phyloP scores from a whole-genome alignment of 2,888 invertebrate species.

The Oscheius myriophilus region DNA sequence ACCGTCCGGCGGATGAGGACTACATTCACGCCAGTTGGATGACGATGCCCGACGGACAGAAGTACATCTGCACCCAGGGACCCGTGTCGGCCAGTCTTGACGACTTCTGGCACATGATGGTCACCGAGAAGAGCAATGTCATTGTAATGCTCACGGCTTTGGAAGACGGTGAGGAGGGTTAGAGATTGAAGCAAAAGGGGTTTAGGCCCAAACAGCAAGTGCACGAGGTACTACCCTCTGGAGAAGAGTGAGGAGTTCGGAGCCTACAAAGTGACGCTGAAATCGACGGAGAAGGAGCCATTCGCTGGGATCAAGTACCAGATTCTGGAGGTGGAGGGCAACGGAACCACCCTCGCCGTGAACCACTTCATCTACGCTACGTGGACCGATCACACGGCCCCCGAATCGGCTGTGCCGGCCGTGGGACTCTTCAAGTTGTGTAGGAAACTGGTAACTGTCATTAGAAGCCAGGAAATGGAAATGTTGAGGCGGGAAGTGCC shows the following conservation, averaged over 20 bases:
- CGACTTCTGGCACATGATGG: conserved; percentile 98
- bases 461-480: no score
- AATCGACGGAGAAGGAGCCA: conserved; percentile 2
- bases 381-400: conserved; percentile 54
- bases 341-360: conserved; percentile 1
- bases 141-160: conserved; percentile 83
- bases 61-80: conserved; percentile 73
- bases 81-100: conserved; percentile 87
- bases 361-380: conserved; percentile 37
- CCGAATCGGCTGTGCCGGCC: conserved; percentile 29
- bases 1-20: conserved; percentile 38
- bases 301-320: conserved; percentile 1
- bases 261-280: conserved; percentile 11
- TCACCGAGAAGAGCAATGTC: conserved; percentile 94
- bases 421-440: conserved; percentile 31
- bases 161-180: conserved; percentile 30
- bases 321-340: conserved; percentile 10
- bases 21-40: conserved; percentile 59
- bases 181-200: no score
- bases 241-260: conserved; percentile 2
- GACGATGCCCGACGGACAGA: conserved; percentile 36
- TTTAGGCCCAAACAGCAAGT: neutral
- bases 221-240: conserved; percentile 15
- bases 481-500: conserved; percentile 4
- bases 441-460: neutral